Conservation (phyloP, 1,140 invertebrate genomes). For the Elysia chlorotica region DNA sequence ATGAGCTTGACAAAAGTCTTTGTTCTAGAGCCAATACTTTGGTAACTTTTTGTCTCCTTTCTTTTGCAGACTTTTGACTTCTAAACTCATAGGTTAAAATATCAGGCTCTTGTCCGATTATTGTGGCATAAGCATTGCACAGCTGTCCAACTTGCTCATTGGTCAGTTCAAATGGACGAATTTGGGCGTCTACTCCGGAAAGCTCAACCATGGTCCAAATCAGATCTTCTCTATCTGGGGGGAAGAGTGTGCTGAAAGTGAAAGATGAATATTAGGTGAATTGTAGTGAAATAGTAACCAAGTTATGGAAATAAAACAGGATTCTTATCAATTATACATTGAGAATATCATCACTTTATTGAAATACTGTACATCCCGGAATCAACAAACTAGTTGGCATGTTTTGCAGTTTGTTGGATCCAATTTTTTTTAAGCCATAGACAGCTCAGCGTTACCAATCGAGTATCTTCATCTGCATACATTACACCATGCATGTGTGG, state of each 20-base stretch:
- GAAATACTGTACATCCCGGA: not conserved
- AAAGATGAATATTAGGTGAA: too few relatives aligned
- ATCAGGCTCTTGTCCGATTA: slow-evolving; percentile 74
- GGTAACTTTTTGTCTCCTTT: slow-evolving; percentile 6
- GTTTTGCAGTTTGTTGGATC: too few relatives aligned
- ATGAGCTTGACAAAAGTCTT: not conserved
- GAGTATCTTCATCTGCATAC: not conserved
- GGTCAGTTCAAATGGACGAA: slow-evolving; percentile 65
- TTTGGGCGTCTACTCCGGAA: slow-evolving; percentile 75
- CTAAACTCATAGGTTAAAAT: slow-evolving; percentile 71
- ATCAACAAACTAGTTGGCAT: not conserved
- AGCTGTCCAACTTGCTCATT: slow-evolving; percentile 80
- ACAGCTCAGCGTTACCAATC: too few relatives aligned
- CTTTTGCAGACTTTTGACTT: slow-evolving; percentile 15
- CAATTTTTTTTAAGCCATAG: too few relatives aligned
- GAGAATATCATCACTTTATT: too few relatives aligned
- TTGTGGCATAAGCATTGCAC: slow-evolving; percentile 74
- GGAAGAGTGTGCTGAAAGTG: slow-evolving; percentile 73
- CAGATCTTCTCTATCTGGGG: slow-evolving; percentile 72
- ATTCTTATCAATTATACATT: too few relatives aligned
- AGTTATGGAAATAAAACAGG: too few relatives aligned
- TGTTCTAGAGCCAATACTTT: not conserved
- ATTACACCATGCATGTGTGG: too few relatives aligned
- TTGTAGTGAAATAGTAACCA: too few relatives aligned
- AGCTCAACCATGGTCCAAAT: slow-evolving; percentile 72